Evolutionary conservation across 2,888 invertebrate species (phyloP), one percentile per base, ranked within the genome.

Genomic region (Sminthurides aquaticus): DNA sequence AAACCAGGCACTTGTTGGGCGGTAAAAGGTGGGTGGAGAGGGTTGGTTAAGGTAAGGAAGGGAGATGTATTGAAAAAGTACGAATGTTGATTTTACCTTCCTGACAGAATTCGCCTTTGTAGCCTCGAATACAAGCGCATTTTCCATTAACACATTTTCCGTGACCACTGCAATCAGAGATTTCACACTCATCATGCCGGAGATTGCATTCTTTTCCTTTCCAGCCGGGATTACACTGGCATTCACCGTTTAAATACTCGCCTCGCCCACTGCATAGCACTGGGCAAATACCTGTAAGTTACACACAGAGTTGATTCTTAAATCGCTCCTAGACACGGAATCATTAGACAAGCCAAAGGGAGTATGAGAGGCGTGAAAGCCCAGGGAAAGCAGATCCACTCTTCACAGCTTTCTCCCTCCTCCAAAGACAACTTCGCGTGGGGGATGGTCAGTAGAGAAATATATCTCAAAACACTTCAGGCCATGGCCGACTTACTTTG

Each of bases 191-290:
- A 77, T 94, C 91, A 79, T 93, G 92, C 52, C 93, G 85, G 74
- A 97, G 81, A 56, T 92, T 91, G 79, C 99, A 99, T 79, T 99
- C 98, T 77, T 90, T 90, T 74, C 98, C 98, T 80, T 96, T 98
- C 96, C 96, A 99, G 57, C 96, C 96, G 2, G 92, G 90, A 80
- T 96, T 94, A 79, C 98, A 99, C 22, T 92, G 90, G 78, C 98
- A 99, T 79, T 91, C 90, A 49, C 98, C 97, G 77, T 93, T 91
- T 75, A 91, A 90, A 79, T 97, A 98, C 78, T 95, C 91, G 43
- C 99, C 99, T 71, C 94, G 88, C 77, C 96, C 96, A 77, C 90
- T 93, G 82, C 99, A 99, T 61, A 99, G 81, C 2, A 96, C 92
- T 59, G 98, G 98, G 77, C 98, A 99, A 49, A 95, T 91, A 80